These are phyloP conservation scores for Drosophila subpulchrella DNA, from an alignment of 1,140 invertebrate species.

Conservation along the genomic window DNA sequence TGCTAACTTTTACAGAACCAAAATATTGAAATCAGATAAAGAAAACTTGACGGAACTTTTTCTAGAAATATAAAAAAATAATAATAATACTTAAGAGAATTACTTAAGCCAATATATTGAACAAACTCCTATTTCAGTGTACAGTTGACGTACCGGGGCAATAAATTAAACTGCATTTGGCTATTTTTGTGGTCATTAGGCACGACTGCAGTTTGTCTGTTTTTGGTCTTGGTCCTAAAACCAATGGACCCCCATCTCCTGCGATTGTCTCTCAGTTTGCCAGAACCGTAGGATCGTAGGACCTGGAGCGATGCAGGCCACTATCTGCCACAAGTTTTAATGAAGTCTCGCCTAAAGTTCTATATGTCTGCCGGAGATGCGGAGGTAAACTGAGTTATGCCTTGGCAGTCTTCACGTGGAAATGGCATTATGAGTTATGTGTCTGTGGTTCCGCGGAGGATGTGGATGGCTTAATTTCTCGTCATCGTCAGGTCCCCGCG, in stretches of 20 bases:
- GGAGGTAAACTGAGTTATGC: slow-evolving; percentile 19
- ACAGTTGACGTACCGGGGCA: slow-evolving; percentile 49
- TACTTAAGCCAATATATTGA: background rate
- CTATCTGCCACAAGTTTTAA: slow-evolving; percentile 60
- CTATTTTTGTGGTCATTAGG: slow-evolving; percentile 79
- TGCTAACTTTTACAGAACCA: too few relatives aligned
- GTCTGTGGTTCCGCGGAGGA: slow-evolving; percentile 42
- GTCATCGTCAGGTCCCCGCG: background rate
- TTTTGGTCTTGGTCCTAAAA: slow-evolving; percentile 19
- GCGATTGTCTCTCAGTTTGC: slow-evolving; percentile 22
- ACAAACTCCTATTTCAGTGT: slow-evolving; percentile 5
- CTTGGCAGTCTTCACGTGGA: slow-evolving; percentile 52
- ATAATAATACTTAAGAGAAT: too few relatives aligned
- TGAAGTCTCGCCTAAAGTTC: slow-evolving; percentile 63
- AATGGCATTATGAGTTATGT: slow-evolving; percentile 79
- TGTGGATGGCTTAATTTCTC: slow-evolving; percentile 43
- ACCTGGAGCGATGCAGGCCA: slow-evolving; percentile 5
- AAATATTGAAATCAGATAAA: too few relatives aligned
- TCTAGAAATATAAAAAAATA: too few relatives aligned
- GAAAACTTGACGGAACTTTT: too few relatives aligned
- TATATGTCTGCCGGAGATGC: slow-evolving; percentile 24
- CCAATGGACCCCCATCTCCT: slow-evolving; percentile 4
- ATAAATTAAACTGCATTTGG: slow-evolving; percentile 76
- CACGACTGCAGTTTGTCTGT: slow-evolving; percentile 63
- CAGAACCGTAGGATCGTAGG: background rate